These are phyloP conservation scores for Puntigrus tetrazona DNA, from an alignment of 2,113 vertebrate species.

Conservation along the genomic window DNA sequence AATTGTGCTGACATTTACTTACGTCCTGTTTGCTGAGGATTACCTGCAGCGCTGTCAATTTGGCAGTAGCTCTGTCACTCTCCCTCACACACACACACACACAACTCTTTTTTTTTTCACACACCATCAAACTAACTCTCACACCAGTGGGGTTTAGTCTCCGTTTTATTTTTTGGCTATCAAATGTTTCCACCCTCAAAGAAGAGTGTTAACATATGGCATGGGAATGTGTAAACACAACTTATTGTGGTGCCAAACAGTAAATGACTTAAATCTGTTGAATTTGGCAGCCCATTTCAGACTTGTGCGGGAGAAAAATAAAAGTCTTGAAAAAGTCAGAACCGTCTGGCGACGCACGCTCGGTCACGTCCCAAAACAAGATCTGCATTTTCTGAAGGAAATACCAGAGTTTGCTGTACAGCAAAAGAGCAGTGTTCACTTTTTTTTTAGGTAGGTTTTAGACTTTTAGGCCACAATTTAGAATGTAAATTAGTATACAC, in stretches of 20 bases:
- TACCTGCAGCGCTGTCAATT: slow-evolving; percentile 10
- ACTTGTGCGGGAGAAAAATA: not conserved
- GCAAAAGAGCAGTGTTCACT: not conserved
- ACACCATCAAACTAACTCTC: not conserved
- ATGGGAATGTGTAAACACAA: slow-evolving; percentile 8
- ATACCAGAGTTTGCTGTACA: not conserved
- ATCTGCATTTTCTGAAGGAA: not conserved
- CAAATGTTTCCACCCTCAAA: slow-evolving; percentile 12
- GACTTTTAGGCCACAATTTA: not conserved
- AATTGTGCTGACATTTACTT: slow-evolving; percentile 28
- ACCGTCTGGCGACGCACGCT: not conserved
- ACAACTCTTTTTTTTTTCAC: too few relatives aligned
- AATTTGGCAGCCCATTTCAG: slow-evolving; percentile 7
- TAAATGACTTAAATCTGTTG: slow-evolving; percentile 30
- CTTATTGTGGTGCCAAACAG: slow-evolving; percentile 7
- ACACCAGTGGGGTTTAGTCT: slow-evolving; percentile 2
- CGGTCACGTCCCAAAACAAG: not conserved
- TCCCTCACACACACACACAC: not conserved
- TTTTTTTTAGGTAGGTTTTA: not conserved
- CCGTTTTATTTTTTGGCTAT: not conserved
- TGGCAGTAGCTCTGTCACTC: not conserved
- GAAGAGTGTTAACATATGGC: slow-evolving; percentile 22
- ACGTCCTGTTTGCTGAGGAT: slow-evolving; percentile 15
- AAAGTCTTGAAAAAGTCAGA: slow-evolving; percentile 9
- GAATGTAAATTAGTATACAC: not conserved